phyloP scores from a whole-genome alignment of 2,113 vertebrate genomes.

The Lophochroa leadbeateri region DNA sequence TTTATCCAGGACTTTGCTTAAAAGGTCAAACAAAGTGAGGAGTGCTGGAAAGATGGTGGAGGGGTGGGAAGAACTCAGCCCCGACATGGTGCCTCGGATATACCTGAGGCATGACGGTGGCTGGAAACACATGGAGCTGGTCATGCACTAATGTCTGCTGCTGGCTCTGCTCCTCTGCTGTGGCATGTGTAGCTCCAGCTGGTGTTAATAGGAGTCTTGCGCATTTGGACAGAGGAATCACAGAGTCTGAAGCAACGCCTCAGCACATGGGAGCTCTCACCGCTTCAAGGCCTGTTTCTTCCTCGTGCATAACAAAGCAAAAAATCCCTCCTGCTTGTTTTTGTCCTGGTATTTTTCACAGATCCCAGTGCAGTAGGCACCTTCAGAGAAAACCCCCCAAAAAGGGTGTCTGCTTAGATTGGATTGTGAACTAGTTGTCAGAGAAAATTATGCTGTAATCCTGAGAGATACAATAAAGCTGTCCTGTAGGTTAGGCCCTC shows the following conservation, averaged over 20 bases:
- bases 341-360: neutral
- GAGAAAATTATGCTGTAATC: conserved; percentile 32
- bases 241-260: neutral
- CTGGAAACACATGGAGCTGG: neutral
- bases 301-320: neutral
- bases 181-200: neutral
- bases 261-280: neutral
- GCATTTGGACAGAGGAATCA: neutral
- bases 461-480: conserved; percentile 49
- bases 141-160: neutral
- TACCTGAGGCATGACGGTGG: neutral
- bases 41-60: accelerated
- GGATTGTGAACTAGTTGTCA: neutral
- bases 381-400: neutral
- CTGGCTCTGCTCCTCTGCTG: neutral
- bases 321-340: neutral
- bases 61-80: neutral
- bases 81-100: accelerated
- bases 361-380: neutral
- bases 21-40: neutral
- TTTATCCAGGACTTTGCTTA: neutral
- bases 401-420: neutral
- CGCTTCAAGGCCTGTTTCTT: neutral
- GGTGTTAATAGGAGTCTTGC: neutral
- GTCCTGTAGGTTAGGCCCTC: neutral